Percentiles rank a stretch among this genome's conserved stretches.
These are phyloP conservation scores for Aramus guarauna DNA, from an alignment of 2,113 vertebrate species.

Conservation along the genomic window DNA sequence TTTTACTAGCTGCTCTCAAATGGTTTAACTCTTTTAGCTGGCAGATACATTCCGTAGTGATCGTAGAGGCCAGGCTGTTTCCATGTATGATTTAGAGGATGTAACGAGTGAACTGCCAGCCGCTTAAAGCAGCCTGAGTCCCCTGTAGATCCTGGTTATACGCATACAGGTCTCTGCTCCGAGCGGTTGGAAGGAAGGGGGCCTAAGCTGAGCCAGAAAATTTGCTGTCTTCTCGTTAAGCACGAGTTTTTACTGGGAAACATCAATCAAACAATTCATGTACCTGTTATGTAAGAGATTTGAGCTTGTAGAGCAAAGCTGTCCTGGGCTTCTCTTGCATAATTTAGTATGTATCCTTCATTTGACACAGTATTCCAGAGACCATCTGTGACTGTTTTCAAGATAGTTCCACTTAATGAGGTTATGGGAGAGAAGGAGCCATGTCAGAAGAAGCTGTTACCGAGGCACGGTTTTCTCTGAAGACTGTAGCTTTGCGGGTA, in stretches of 20 bases:
- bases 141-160: not conserved
- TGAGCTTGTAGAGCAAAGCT: not conserved
- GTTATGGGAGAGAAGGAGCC: constrained; percentile 75
- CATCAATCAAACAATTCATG: not conserved
- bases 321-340: not conserved
- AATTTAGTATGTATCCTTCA: not conserved
- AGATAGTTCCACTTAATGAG: constrained; percentile 47
- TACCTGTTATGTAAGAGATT: not conserved
- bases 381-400: not conserved
- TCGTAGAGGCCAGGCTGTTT: not conserved
- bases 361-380: constrained; percentile 13
- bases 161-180: not conserved
- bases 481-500: constrained; percentile 75
- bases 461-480: constrained; percentile 79
- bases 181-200: fast-evolving
- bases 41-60: fast-evolving
- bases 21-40: not conserved
- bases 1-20: not conserved
- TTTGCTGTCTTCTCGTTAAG: not conserved
- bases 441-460: constrained; percentile 83
- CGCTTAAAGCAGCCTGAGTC: fast-evolving
- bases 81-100: not conserved
- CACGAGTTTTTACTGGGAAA: not conserved
- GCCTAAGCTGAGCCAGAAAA: not conserved
- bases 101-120: fast-evolving